phyloP scores from a whole-genome alignment of 2,888 invertebrate genomes.

The Cheilosia variabilis region DNA sequence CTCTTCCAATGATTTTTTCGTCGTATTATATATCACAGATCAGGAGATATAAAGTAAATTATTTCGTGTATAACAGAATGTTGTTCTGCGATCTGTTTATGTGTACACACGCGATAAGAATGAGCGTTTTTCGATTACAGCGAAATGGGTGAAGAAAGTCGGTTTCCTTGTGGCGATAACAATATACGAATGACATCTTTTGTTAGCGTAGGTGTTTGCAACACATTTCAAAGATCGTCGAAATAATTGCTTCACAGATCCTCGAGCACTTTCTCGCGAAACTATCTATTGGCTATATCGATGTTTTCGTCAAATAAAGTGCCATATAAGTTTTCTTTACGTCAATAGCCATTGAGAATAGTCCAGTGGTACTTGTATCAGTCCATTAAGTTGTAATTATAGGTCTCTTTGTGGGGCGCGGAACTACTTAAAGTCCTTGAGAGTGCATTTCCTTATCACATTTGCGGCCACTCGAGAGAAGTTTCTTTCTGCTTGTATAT shows the following conservation, averaged over 20 bases:
- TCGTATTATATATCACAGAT: slow-evolving; percentile 35
- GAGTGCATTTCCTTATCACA: slow-evolving; percentile 15
- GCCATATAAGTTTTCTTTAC: no score
- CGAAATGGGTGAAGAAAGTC: not conserved
- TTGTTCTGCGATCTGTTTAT: not conserved
- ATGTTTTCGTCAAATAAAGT: no score
- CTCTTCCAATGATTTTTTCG: not conserved
- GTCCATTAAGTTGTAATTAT: slow-evolving; percentile 34
- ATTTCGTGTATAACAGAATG: not conserved
- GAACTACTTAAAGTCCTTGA: slow-evolving; percentile 48
- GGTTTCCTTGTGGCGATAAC: not conserved
- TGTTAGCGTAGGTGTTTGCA: not conserved
- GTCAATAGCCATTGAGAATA: slow-evolving; percentile 4
- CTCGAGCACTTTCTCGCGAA: no score
- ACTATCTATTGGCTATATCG: no score
- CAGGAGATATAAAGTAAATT: slow-evolving; percentile 35
- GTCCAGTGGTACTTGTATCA: slow-evolving; percentile 32
- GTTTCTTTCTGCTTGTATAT: slow-evolving; percentile 1
- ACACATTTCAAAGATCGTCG: not conserved
- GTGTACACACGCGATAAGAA: slow-evolving; percentile 20
- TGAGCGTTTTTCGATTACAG: not conserved
- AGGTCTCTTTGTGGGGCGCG: slow-evolving; percentile 4
- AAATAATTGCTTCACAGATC: not conserved
- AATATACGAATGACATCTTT: not conserved
- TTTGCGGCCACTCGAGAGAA: not conserved